Conservation (phyloP, 2,797 vertebrate species). For the Chelmon rostratus region DNA sequence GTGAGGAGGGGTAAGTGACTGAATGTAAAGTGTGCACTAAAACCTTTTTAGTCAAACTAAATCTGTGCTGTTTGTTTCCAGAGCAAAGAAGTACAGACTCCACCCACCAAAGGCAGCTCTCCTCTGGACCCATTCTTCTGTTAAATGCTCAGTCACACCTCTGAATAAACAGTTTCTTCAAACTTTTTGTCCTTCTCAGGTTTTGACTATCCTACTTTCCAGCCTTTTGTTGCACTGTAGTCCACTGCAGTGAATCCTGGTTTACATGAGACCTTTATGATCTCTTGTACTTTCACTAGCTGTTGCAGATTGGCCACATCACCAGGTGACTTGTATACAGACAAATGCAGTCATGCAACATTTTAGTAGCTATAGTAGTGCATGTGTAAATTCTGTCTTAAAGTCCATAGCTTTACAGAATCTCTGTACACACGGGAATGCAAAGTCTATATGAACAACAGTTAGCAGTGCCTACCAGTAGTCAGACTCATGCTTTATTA, state of each 20-base stretch:
- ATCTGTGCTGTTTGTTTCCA: constrained; percentile 55
- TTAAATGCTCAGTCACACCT: not conserved
- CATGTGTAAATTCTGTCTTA: too few relatives aligned
- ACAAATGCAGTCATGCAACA: too few relatives aligned
- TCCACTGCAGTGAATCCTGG: not conserved
- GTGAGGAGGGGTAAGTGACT: constrained; percentile 47
- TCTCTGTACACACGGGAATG: too few relatives aligned
- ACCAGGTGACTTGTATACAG: not conserved
- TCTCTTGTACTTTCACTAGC: not conserved
- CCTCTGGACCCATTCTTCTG: constrained; percentile 81
- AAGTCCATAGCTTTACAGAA: too few relatives aligned
- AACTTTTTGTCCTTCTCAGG: not conserved
- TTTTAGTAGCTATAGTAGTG: too few relatives aligned
- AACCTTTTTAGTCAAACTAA: not conserved
- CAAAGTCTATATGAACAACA: too few relatives aligned
- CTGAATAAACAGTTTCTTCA: constrained; percentile 68
- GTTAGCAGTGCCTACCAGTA: too few relatives aligned
- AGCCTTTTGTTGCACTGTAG: not conserved
- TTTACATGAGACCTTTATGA: not conserved
- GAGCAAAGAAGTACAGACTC: constrained; percentile 62
- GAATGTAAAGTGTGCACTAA: not conserved
- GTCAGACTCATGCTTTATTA: too few relatives aligned
- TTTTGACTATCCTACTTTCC: not conserved
- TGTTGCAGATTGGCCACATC: constrained; percentile 4
- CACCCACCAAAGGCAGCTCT: constrained; percentile 50